Evolutionary conservation across 2,888 invertebrate genomes (phyloP), one percentile per base, ranked within the genome.

Genomic region (Phortica okadai): DNA sequence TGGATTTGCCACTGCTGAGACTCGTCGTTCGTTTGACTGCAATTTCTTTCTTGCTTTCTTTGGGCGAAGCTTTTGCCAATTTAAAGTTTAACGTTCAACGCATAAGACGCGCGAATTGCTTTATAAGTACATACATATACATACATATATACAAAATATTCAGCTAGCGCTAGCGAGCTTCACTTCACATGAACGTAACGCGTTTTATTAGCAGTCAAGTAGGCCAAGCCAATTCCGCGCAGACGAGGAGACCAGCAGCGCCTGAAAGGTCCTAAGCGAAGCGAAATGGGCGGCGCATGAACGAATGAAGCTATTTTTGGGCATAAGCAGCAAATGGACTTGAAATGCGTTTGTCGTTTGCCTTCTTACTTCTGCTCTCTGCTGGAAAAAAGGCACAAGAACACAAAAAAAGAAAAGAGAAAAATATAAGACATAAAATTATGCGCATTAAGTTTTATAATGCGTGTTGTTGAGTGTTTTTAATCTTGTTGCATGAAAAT

Each of bases 101-200:
- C 54, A 72, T 72, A 72, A 72, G 70, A 54, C 33, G 70, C 70
- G 70, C 33, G 70, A 72, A 72, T 72, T 72, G 41, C 54, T 72
- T 72, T 72, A 56, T 72, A 72, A 72, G 70, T 33, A 72, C n/a
- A 50, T 14, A 72, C 14, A 56, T 14, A 41, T 25, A 14, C 2
- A 33, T 33, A 33, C 33, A 33, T 33, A 33, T 33, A 33, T 33
- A 33, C 33, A 44, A 16, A 67, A 44, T 44, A 67, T 67, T 44
- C 11, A 25, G 16, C 44, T 16, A 14, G n/a, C 1, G 42, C 1
- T 41, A 42, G 66, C 41, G n/a, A 16, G n/a, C 11, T n/a, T 44
- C 16, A 16, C 42, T n/a, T 67, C 6, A 45, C 6, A 58, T 58
- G 21, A 21, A 21, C 33, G 33, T 5, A 33, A 33, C 33, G 33